Percentiles rank a stretch among this genome's conserved stretches.
These are phyloP conservation scores for Xenops minutus DNA, from an alignment of 2,797 vertebrate genomes.

Conservation along the genomic window DNA sequence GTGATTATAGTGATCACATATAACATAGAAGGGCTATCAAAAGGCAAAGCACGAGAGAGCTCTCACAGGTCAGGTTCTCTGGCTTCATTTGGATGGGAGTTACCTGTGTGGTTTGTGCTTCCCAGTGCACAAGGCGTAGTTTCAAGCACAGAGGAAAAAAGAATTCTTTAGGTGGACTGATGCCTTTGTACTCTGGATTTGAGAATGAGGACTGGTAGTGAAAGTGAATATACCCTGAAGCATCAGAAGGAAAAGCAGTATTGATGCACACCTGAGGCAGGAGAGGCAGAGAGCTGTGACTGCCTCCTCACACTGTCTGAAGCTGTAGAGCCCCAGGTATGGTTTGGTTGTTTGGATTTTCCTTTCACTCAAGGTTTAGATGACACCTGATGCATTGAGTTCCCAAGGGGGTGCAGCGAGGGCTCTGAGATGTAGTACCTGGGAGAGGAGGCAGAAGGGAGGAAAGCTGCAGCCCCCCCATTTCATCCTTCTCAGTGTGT, in stretches of 20 bases:
- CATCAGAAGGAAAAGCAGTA: neutral
- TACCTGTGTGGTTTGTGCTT: neutral
- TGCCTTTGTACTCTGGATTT: neutral
- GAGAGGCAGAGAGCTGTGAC: neutral
- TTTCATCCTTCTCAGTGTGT: neutral
- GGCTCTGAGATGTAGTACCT: rapidly evolving
- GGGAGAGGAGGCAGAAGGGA: neutral
- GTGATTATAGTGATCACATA: neutral
- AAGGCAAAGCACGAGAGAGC: neutral
- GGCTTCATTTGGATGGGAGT: neutral
- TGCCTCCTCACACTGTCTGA: rapidly evolving
- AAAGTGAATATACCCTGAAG: neutral
- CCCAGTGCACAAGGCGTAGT: too few relatives aligned
- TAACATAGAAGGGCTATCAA: neutral
- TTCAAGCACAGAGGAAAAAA: neutral
- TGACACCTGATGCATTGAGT: neutral
- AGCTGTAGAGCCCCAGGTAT: neutral
- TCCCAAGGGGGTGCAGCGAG: neutral
- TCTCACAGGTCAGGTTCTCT: neutral
- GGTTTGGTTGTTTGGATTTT: neutral
- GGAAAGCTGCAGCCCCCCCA: neutral
- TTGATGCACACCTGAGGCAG: neutral
- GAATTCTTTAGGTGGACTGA: neutral
- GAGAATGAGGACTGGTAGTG: neutral
- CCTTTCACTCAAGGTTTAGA: neutral